Base-by-base conservation (phyloP, 2,888 invertebrate species). In the Fissipunctia ypsillon region DNA sequence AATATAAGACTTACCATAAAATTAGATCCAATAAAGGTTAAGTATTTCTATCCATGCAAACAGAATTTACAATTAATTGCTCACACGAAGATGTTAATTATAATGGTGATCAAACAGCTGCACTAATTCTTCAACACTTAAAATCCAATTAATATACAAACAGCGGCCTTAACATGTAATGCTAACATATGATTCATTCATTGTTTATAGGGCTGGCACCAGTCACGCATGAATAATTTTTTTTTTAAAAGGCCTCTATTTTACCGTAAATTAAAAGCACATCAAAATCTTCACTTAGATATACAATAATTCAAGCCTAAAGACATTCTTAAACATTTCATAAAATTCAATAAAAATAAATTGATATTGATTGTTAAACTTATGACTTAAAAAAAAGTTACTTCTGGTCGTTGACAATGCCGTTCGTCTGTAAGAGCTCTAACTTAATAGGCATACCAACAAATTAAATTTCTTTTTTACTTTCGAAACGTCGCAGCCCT, bases 101-200 rank as follows among this genome's bases (percentile, higher is more conserved):
- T 50, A 31, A 60, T 57, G 50, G 43, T 22, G 28, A 28, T 43
- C 28, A 28, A 35, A 63, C 56, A 35, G 80, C 65, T 50, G 35
- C 48, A 66, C 45, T 43, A 69, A 74, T 69, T 69, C 31, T 64
- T 61, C 22, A 14, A 38, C 66, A 69, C 28, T 67, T 72, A 72
- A 60, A 82, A 60, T 48, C 35, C 35, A 1, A 80, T 81, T 80
- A 61, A 67, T 69, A 84, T 74, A 60, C 66, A 54, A 35, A 69
- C 6, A 12, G 56, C 31, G 76, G 57, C 75, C 69, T 84, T 64
- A 59, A 59, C 70, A 69, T 25, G 60, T 59, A 56, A 64, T 50
- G 41, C 19, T 64, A 48, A 76, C 67, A 59, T 52, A 43, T 72
- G 60, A 69, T 69, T 63, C 66, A 80, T 72, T 72, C 52, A 69